These are phyloP conservation scores for Augiades crinisus DNA, from an alignment of 2,888 invertebrate species.

Conservation along the genomic window DNA sequence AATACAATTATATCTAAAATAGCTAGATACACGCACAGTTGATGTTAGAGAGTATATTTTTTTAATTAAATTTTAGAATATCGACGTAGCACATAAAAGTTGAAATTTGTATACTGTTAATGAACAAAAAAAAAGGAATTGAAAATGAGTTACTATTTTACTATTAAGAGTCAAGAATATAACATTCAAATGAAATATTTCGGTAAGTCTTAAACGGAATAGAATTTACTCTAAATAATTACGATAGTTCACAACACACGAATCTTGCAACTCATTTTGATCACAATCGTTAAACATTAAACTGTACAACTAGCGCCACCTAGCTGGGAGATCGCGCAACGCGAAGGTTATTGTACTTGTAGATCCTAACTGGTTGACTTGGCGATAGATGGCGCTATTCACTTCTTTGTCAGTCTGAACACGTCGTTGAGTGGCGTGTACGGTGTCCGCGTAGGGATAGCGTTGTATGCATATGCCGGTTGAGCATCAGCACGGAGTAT, in stretches of 20 bases:
- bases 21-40: conserved; percentile 5
- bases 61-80: too few relatives aligned
- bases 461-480: conserved; percentile 70
- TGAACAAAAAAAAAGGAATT: too few relatives aligned
- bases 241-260: conserved; percentile 17
- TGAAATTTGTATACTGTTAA: too few relatives aligned
- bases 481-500: conserved; percentile 91
- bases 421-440: conserved; percentile 76
- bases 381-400: conserved; percentile 41
- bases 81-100: too few relatives aligned
- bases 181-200: background rate
- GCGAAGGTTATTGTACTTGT: conserved; percentile 51
- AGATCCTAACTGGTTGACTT: conserved; percentile 39
- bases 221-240: conserved; percentile 17
- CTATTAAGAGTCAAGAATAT: background rate
- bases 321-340: conserved; percentile 15
- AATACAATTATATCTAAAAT: conserved; percentile 15
- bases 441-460: conserved; percentile 70
- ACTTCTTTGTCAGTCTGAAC: conserved; percentile 65
- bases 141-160: background rate
- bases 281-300: conserved; percentile 21
- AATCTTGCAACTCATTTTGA: conserved; percentile 4
- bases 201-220: conserved; percentile 13
- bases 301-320: conserved; percentile 28
- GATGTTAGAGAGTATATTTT: too few relatives aligned